These are phyloP conservation scores for Labrus mixtus DNA, from an alignment of 2,113 vertebrate genomes.

Conservation along the genomic window DNA sequence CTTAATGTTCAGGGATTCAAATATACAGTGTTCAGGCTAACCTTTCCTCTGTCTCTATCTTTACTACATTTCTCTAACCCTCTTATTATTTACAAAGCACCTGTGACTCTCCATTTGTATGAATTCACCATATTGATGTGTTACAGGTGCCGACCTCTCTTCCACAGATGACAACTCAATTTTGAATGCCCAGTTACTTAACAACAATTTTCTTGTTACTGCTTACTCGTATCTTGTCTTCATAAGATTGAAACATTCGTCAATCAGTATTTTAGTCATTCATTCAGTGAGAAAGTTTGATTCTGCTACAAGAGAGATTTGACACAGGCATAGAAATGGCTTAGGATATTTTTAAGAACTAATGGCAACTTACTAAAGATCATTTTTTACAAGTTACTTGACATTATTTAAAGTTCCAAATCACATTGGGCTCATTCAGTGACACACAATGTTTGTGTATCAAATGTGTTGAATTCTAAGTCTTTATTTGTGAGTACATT, in stretches of 20 bases:
- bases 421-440: background rate
- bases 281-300: background rate
- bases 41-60: conserved; percentile 61
- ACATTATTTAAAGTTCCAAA: too few species aligned
- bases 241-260: background rate
- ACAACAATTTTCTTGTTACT: background rate
- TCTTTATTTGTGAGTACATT: background rate
- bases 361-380: too few species aligned
- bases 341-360: background rate
- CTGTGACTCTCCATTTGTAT: background rate
- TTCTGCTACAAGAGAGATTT: conserved; percentile 9
- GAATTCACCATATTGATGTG: too few species aligned
- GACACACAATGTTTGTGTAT: background rate
- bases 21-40: conserved; percentile 74
- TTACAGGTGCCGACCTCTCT: conserved; percentile 3
- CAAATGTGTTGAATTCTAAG: background rate
- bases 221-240: background rate
- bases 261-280: background rate
- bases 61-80: conserved; percentile 15
- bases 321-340: background rate
- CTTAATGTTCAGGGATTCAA: conserved; percentile 83
- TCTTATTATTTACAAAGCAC: background rate
- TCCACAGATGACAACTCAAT: background rate
- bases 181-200: too few species aligned
- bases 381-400: background rate